phyloP scores from a whole-genome alignment of 92 coral and sea anemone species.

The Actinernus sp. region DNA sequence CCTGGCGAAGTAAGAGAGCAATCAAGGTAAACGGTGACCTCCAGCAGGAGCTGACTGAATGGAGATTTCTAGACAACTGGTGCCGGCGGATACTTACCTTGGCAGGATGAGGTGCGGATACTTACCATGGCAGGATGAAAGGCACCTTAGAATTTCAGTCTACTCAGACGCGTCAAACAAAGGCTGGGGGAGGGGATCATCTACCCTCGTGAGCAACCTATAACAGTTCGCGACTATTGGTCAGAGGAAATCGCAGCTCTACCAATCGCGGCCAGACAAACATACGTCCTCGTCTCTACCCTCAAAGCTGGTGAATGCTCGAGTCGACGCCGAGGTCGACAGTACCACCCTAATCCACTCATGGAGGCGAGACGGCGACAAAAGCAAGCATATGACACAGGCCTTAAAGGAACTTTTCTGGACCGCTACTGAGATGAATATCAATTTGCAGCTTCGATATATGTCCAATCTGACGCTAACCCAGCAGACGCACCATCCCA shows the following conservation, averaged over 20 bases:
- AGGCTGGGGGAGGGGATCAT: slow-evolving; percentile 5
- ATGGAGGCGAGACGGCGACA: slow-evolving; percentile 1
- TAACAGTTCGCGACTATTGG: neutral
- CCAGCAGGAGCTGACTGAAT: neutral
- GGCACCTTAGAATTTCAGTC: neutral
- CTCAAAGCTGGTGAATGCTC: slow-evolving; percentile 3
- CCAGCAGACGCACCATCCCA: neutral
- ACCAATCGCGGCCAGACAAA: neutral
- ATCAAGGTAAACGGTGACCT: neutral
- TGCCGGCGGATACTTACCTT: no score
- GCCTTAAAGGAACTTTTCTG: slow-evolving; percentile 2
- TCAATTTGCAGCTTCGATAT: neutral
- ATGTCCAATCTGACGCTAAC: neutral
- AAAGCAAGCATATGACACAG: neutral
- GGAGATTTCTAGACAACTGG: neutral
- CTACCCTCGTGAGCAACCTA: neutral
- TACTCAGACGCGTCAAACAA: slow-evolving; percentile 11
- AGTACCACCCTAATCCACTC: slow-evolving; percentile 1
- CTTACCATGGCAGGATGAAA: neutral
- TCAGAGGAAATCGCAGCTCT: neutral
- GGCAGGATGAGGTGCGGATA: no score
- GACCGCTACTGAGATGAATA: neutral
- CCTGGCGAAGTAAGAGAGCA: neutral
- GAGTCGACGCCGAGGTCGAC: slow-evolving; percentile 3
- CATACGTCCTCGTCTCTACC: neutral